Percentiles rank a stretch among this genome's conserved stretches.
phyloP scores from a whole-genome alignment of 2,113 vertebrate genomes.

The Poicephalus gulielmi region DNA sequence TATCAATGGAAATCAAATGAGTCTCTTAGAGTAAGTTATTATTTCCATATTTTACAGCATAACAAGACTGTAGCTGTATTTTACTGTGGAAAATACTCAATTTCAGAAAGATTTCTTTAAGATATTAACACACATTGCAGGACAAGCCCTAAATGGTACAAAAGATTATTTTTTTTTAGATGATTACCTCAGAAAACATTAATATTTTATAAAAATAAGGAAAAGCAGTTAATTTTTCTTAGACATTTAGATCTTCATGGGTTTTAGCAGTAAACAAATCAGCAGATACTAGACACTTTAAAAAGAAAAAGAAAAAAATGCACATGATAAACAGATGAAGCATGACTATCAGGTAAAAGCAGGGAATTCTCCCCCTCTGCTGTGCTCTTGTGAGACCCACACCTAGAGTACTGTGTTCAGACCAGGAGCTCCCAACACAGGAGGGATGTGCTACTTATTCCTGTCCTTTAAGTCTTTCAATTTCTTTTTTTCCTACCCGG shows the following conservation, averaged over 20 bases:
- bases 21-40: not conserved
- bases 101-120: not conserved
- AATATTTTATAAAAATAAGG: not conserved
- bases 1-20: not conserved
- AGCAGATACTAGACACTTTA: not conserved
- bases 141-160: not conserved
- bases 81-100: not conserved
- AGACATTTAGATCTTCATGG: not conserved
- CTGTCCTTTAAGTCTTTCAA: not conserved
- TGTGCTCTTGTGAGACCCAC: not conserved
- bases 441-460: not conserved
- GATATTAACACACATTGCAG: not conserved
- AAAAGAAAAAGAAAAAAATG: not conserved
- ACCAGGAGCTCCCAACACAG: not conserved
- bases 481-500: not conserved
- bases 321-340: not conserved
- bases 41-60: not conserved
- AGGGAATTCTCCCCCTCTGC: not conserved
- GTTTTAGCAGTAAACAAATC: not conserved
- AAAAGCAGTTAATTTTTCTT: not conserved
- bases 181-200: not conserved
- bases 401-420: not conserved
- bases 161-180: not conserved
- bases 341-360: not conserved
- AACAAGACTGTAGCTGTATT: not conserved